Evolutionary conservation across 2,888 invertebrate species (phyloP), one percentile per base, ranked within the genome.

Genomic region (Lymantria monacha): DNA sequence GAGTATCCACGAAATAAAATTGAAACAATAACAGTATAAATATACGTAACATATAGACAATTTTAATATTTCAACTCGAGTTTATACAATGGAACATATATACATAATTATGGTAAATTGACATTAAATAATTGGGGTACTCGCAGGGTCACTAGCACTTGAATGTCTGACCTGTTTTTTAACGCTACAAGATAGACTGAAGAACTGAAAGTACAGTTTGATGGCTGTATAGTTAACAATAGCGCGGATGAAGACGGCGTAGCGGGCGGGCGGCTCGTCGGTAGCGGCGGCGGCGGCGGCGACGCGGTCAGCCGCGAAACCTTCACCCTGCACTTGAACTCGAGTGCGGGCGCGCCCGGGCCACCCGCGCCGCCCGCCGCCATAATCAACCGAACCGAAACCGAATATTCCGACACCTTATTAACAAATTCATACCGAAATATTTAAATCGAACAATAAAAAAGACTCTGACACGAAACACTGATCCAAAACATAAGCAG

Each of bases 281-380:
- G 51, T 42, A 48, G 57, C 50, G 49, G 51, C 52, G 45, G 52
- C 48, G 50, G 57, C 50, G 49, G 51, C 52, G 45, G 52, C 48
- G 50, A 47, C 56, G 56, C 53, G 43, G 53, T 44, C 53, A 55
- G 60, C 55, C 61, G 72, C 70, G 77, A 70, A 87, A 83, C 90
- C 89, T 90, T 91, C 89, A 90, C 85, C 90, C 83, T 87, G 86
- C 80, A 82, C 90, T 89, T 91, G 90, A 89, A 91, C 89, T 87
- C 81, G 61, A 62, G 63, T 46, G 68, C 64, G 58, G 65, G 66
- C 61, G 68, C 63, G 58, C 53, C 54, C 55, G 63, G 57, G 59
- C 65, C 61, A 65, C 59, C 67, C 64, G 69, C 69, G 64, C 70
- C 66, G 71, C 73, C 77, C 78, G 59, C 79, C 80, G 77, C 75